phyloP scores from a whole-genome alignment of 2,888 invertebrate species.

The Agrotis exclamationis region DNA sequence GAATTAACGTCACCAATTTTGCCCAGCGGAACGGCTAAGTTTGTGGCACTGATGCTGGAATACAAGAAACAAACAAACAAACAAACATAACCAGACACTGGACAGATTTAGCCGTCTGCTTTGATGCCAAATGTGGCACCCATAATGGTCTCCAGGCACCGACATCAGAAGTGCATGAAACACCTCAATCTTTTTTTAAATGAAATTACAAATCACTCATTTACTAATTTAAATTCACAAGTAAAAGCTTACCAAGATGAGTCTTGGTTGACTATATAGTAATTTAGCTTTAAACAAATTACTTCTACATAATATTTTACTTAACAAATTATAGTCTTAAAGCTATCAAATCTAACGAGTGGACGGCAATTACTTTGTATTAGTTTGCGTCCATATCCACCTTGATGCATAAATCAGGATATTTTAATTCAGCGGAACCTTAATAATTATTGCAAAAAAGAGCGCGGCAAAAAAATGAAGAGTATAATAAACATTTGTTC shows the following conservation, averaged over 20 bases:
- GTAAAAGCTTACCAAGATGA: neutral
- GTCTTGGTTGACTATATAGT: neutral
- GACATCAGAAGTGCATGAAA: too few species aligned
- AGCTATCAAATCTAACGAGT: neutral
- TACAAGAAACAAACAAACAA: too few species aligned
- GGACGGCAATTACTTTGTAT: conserved; percentile 24
- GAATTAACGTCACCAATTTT: too few species aligned
- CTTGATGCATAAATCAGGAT: conserved; percentile 28
- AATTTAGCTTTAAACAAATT: neutral
- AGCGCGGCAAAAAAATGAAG: conserved; percentile 76
- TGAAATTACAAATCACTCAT: neutral
- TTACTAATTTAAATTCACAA: neutral
- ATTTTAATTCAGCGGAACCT: conserved; percentile 62
- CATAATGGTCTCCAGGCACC: too few species aligned
- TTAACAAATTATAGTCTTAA: conserved; percentile 4
- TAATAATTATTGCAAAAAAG: conserved; percentile 68
- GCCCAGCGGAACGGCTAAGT: too few species aligned
- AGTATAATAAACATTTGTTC: conserved; percentile 75
- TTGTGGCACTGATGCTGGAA: too few species aligned
- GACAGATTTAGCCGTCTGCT: too few species aligned
- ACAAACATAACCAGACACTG: too few species aligned
- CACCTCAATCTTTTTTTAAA: neutral
- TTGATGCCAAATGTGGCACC: neutral
- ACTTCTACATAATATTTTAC: too few species aligned
- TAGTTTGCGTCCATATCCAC: neutral